phyloP scores from a whole-genome alignment of 1,140 invertebrate genomes.

The Helicoverpa armigera region DNA sequence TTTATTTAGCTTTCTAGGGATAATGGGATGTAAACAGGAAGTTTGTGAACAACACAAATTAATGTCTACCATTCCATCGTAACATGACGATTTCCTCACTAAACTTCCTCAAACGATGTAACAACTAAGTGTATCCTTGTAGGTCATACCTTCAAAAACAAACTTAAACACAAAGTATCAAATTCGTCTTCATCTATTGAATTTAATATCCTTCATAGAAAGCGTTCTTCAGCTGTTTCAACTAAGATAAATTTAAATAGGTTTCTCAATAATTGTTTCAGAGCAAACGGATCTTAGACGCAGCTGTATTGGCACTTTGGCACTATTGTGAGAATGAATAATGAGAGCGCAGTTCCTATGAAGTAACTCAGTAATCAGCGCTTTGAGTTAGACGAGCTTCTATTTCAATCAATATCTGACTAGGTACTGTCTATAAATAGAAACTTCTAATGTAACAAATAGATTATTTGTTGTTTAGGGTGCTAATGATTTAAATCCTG shows the following conservation, averaged over 20 bases:
- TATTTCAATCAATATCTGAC: conserved; percentile 16
- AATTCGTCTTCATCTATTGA: neutral
- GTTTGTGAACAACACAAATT: too few relatives aligned
- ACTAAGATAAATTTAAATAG: conserved; percentile 29
- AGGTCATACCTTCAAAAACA: too few relatives aligned
- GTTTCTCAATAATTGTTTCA: conserved; percentile 35
- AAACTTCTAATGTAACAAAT: neutral
- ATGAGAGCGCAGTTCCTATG: conserved; percentile 15
- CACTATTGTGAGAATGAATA: conserved; percentile 26
- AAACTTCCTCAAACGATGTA: too few relatives aligned
- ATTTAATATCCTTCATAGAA: conserved; percentile 5
- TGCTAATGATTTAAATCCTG: too few relatives aligned
- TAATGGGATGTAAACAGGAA: too few relatives aligned
- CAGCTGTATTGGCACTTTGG: conserved; percentile 37
- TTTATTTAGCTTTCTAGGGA: too few relatives aligned
- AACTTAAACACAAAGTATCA: too few relatives aligned
- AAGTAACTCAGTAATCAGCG: conserved; percentile 16
- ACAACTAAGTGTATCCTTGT: too few relatives aligned
- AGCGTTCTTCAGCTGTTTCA: conserved; percentile 15
- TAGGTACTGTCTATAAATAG: neutral
- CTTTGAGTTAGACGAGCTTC: neutral
- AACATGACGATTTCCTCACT: too few relatives aligned
- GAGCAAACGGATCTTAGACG: conserved; percentile 24
- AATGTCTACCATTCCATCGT: too few relatives aligned
- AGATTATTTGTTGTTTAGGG: neutral